Conservation (phyloP, 2,113 vertebrate genomes). For the Tringa solitaria region DNA sequence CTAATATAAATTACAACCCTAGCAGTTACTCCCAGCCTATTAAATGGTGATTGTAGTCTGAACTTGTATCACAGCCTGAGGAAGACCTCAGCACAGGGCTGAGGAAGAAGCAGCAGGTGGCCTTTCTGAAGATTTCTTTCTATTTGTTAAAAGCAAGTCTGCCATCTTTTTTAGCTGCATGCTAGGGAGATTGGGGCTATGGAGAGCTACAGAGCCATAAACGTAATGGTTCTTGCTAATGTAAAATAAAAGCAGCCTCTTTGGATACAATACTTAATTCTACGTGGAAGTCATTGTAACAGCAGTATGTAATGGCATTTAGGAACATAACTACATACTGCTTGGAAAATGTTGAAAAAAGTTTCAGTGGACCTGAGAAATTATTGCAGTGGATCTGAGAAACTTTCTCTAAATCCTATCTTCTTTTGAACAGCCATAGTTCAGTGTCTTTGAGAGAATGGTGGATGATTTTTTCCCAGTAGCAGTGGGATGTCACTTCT, state of each 20-base stretch:
- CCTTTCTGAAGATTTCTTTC: not conserved
- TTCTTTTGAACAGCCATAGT: not conserved
- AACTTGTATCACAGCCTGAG: not conserved
- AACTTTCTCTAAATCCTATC: not conserved
- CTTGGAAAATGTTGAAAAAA: not conserved
- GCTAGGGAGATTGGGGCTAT: not conserved
- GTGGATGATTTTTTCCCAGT: not conserved
- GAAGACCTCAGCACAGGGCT: not conserved
- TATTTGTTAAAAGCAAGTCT: not conserved
- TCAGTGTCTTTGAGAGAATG: not conserved
- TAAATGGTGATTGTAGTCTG: not conserved
- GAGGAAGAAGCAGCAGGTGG: not conserved
- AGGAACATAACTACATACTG: not conserved
- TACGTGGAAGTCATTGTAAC: not conserved
- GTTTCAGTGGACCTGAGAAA: not conserved
- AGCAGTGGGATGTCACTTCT: slow-evolving; percentile 1
- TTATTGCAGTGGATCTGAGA: not conserved
- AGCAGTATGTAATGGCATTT: not conserved
- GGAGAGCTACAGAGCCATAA: not conserved
- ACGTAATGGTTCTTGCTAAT: not conserved
- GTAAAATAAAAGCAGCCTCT: not conserved
- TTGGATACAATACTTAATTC: not conserved
- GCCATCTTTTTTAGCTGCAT: not conserved
- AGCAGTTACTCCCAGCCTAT: not conserved
- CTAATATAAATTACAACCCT: not conserved